Base-by-base conservation (phyloP, 2,113 vertebrate genomes). In the Bolborhynchus lineola region DNA sequence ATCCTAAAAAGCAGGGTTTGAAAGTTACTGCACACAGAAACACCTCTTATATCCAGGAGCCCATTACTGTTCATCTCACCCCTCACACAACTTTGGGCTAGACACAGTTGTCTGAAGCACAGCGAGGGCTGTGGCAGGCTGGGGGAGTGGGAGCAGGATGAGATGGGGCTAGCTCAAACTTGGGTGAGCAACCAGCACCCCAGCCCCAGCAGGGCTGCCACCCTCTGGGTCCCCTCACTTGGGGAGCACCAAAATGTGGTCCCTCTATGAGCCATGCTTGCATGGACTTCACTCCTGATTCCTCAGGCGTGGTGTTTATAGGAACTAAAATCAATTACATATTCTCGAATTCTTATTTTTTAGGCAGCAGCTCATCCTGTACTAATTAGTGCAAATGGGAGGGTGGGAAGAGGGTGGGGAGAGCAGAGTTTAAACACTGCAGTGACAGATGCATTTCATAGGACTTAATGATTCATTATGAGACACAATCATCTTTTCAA, bases 361-460 rank as follows among this genome's bases (percentile, higher is more conserved):
- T 63, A 85, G 72, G 79, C 67, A 90, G 82, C 52, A 83, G 75
- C 68, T 95, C 82, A 83, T 92, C 85, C 85, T 13, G 3, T 33
- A 29, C 78, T 95, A 95, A 96, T 96, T 82, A 94, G 63, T 76
- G 67, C 44, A 90, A 96, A 92, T 62, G 47, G 39, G 10, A 16
- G 13, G 72, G 89, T 72, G 83, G 68, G 49, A 19, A 64, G 69
- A 44, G 44, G 81, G 41, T 28, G 59, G 29, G 37, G 16, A 69
- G 72, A 82, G 72, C 79, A 44, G 76, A 60, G 46, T 82, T 89
- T 90, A 88, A 94, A 80, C 29, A 42, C 76, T 90, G 33, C 67
- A 90, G 52, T 90, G 93, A 94, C 93, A 94, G 90, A 90, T 91
- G 93, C 55, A 59, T 95, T 94, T 96, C 92, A 72, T 31, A 74